Percentiles rank a stretch among this genome's conserved stretches.
phyloP scores from a whole-genome alignment of 2,888 invertebrate species.

The Drosophila kanekoi region DNA sequence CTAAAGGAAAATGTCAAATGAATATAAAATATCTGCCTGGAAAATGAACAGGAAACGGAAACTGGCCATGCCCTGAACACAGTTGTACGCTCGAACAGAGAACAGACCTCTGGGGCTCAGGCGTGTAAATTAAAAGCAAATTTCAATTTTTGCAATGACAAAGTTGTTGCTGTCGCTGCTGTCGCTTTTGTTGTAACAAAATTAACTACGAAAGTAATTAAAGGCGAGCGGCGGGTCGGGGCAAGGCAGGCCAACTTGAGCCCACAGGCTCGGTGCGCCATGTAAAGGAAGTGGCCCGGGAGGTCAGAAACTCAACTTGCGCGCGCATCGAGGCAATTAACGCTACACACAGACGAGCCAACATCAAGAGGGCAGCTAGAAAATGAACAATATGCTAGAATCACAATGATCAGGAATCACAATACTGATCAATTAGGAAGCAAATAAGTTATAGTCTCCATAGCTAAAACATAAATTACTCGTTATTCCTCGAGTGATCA shows the following conservation, averaged over 20 bases:
- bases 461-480: no score
- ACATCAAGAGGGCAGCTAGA: slow-evolving; percentile 27
- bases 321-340: slow-evolving; percentile 78
- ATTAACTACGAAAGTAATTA: slow-evolving; percentile 81
- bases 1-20: slow-evolving; percentile 52
- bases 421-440: background rate
- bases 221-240: slow-evolving; percentile 53
- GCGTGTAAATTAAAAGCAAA: slow-evolving; percentile 67
- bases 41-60: slow-evolving; percentile 69
- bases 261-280: slow-evolving; percentile 44
- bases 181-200: slow-evolving; percentile 71
- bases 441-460: background rate
- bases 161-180: slow-evolving; percentile 27
- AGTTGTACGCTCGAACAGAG: background rate
- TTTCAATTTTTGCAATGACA: slow-evolving; percentile 73
- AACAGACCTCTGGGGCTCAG: slow-evolving; percentile 16
- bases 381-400: background rate
- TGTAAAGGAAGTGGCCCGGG: slow-evolving; percentile 36
- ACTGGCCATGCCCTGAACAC: slow-evolving; percentile 17
- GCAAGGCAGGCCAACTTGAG: slow-evolving; percentile 42
- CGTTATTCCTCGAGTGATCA: no score
- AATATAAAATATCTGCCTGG: slow-evolving; percentile 34
- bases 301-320: slow-evolving; percentile 63
- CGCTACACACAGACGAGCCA: slow-evolving; percentile 45
- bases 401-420: no score